Percentiles rank a stretch among this genome's conserved stretches.
Conservation (phyloP, 2,797 vertebrate species). For the Aviceda leuphotes region DNA sequence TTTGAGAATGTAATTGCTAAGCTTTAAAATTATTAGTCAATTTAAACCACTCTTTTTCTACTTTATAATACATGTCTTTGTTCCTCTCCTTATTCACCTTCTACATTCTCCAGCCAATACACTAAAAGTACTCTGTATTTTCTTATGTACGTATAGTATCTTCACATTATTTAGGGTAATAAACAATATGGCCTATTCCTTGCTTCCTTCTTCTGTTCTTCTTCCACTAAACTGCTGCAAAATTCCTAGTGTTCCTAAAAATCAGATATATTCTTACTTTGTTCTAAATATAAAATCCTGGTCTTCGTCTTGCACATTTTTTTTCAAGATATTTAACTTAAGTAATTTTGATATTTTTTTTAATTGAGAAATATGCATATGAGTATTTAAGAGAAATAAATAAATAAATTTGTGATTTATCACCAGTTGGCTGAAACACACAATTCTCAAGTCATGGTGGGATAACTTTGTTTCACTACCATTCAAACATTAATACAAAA, state of each 20-base stretch:
- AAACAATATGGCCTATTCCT: neutral
- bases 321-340: neutral
- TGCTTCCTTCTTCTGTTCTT: neutral
- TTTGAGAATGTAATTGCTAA: neutral
- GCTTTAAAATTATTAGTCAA: neutral
- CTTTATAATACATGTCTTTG: neutral
- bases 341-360: neutral
- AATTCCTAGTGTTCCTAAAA: neutral
- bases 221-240: neutral
- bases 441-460: neutral
- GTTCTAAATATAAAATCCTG: neutral
- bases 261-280: neutral
- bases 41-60: neutral
- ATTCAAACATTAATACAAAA: neutral
- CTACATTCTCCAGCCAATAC: neutral
- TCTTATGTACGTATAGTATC: neutral
- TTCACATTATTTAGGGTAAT: neutral
- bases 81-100: neutral
- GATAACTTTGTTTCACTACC: neutral
- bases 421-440: neutral
- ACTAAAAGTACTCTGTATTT: neutral
- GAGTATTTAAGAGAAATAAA: neutral
- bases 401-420: neutral
- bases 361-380: neutral
- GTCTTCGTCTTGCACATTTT: neutral